A percentile compares a stretch with the other conserved stretches of the same genome.
Evolutionary conservation across 2,888 invertebrate genomes (phyloP).

Genomic region (Trachelus troglodyta): DNA sequence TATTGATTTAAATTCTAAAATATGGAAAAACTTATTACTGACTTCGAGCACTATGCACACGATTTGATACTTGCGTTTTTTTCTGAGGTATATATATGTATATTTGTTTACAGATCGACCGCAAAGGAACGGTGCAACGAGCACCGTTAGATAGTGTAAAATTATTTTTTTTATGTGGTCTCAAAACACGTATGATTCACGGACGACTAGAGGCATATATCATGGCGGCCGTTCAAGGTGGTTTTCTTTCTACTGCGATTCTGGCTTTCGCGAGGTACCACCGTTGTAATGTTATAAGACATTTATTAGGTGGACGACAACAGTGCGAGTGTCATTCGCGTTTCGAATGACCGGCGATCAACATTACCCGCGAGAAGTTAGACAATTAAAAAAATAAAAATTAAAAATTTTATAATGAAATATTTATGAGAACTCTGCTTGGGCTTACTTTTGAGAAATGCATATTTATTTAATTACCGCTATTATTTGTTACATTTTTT

Average conservation of each 20-base stretch:
- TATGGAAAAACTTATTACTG: not conserved
- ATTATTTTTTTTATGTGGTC: slow-evolving; percentile 39
- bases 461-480: not conserved
- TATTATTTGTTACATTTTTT: not conserved
- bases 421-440: not conserved
- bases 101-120: slow-evolving; percentile 13
- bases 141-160: slow-evolving; percentile 24
- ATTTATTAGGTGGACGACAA: not conserved
- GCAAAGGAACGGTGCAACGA: slow-evolving; percentile 25
- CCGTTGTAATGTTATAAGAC: not conserved
- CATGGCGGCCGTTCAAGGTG: slow-evolving; percentile 37
- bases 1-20: not conserved
- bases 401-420: not conserved
- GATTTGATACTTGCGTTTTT: not conserved
- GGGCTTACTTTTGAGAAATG: not conserved
- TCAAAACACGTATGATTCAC: slow-evolving; percentile 39
- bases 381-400: not conserved
- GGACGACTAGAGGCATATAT: slow-evolving; percentile 34
- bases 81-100: not conserved
- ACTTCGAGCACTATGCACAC: not conserved
- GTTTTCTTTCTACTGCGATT: slow-evolving; percentile 34
- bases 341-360: not conserved
- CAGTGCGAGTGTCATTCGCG: not conserved
- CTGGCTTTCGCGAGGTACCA: not conserved
- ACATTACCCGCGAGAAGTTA: not conserved